Base-by-base conservation (phyloP, 1,140 invertebrate species). In the Drosophila sucinea region DNA sequence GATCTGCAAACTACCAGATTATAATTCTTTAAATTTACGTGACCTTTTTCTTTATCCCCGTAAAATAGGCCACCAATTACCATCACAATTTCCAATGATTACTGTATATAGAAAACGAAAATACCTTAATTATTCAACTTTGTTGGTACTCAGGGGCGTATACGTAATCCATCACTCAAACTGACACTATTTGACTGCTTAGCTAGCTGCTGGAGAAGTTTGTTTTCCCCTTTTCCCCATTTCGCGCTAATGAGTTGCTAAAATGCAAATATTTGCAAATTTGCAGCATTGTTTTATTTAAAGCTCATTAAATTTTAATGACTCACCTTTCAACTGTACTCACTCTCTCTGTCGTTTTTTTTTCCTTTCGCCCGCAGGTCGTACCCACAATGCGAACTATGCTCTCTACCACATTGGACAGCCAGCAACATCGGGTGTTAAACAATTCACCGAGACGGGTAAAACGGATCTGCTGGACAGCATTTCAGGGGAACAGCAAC, bases 371-470 rank as follows among this genome's bases (percentile, higher is more conserved):
- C 73, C 41, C 32, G 29, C 73, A 98, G 97, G 97, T 86, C 95
- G 96, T 78, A 97, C 96, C 29, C 97, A 98, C 92, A 95, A 97
- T 90, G 93, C 94, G 70, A 95, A 94, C 23, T 97, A 96, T 93
- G 94, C 94, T 7, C 93, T 98, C 64, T 98, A 97, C 94, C 94
- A 95, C 29, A 93, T 97, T 64, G 97, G 97, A 1, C 93, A 95
- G 63, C 93, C 94, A 33, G 96, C 97, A 1, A 95, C 96, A 23
- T 85, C 94, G 3, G 95, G 96, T 0, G 94, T 98, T 6, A 95
- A 96, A 76, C 94, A 95, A 79, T 97, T 98, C 90, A 95, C 97
- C 7, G 97, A 98, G 92, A 95, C 94, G 35, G 97, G 96, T 23
- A 94, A 95, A 62, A 93, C 95, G 1, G 95, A 96, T 73, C 92